These are phyloP conservation scores for Coleophora flavipennella DNA, from an alignment of 2,888 invertebrate species.

Conservation along the genomic window DNA sequence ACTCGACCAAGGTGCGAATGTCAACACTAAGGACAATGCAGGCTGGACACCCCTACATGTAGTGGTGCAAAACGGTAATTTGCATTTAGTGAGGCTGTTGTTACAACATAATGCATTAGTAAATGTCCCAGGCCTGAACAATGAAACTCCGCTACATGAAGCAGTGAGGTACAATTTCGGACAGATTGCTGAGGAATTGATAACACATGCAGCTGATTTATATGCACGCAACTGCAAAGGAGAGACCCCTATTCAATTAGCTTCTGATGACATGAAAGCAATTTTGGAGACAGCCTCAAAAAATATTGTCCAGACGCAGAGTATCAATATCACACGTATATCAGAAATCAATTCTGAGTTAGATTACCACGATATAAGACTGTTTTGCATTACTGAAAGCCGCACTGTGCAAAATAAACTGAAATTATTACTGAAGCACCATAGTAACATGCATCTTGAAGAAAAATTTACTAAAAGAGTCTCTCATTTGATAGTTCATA, in stretches of 20 bases:
- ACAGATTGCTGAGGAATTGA: slow-evolving; percentile 69
- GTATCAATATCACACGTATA: slow-evolving; percentile 39
- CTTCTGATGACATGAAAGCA: slow-evolving; percentile 33
- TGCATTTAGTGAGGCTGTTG: slow-evolving; percentile 69
- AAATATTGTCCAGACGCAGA: slow-evolving; percentile 45
- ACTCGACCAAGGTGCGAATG: slow-evolving; percentile 72
- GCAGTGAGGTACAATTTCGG: slow-evolving; percentile 65
- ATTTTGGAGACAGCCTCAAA: slow-evolving; percentile 33
- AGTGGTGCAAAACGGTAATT: slow-evolving; percentile 71
- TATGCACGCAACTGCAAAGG: slow-evolving; percentile 68
- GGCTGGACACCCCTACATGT: slow-evolving; percentile 84
- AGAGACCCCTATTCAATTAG: slow-evolving; percentile 62
- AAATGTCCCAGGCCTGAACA: slow-evolving; percentile 73
- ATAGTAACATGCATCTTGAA: slow-evolving; percentile 44
- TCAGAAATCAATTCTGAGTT: slow-evolving; percentile 36
- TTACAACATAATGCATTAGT: slow-evolving; percentile 74
- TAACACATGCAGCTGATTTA: slow-evolving; percentile 71
- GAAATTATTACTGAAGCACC: slow-evolving; percentile 37
- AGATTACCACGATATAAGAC: slow-evolving; percentile 39
- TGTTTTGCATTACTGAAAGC: slow-evolving; percentile 39
- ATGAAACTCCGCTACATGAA: slow-evolving; percentile 79
- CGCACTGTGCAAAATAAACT: slow-evolving; percentile 41
- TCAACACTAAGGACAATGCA: slow-evolving; percentile 78
- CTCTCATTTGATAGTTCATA: slow-evolving; percentile 74
- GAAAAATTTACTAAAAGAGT: slow-evolving; percentile 56